Base-by-base conservation (phyloP, 2,888 invertebrate genomes). In the Ctena decussata region DNA sequence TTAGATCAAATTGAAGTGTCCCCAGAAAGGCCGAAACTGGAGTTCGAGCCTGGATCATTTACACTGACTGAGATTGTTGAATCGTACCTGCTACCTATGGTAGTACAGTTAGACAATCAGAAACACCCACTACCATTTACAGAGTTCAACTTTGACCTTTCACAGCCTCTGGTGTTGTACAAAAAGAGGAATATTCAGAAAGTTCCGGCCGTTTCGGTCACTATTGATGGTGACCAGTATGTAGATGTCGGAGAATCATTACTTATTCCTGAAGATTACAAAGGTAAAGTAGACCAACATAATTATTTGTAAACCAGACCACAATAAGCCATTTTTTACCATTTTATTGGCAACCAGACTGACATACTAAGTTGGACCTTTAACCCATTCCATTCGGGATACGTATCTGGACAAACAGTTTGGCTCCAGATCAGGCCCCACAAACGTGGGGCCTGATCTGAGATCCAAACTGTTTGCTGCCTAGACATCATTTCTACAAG, bases 191-290 rank as follows among this genome's bases (percentile, higher is more conserved):
- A 90, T 24, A 92, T 93, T 39, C 89, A 91, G 72, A 94, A 94
- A 81, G 92, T 94, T 18, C 75, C 90, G 8, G 92, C 93, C 15
- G 69, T 87, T 8, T 92, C 89, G 39, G 78, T 93, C 30, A 44
- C 77, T 60, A 84, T 91, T 11, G 86, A 91, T 46, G 84, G 86
- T 0, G 71, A 74, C 21, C 85, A 82, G 57, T 91, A 91, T 60
- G 75, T 89, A 69, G 92, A 92, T 32, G 89, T 92, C 0, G 94
- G 93, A 0, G 92, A 92, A n/a, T 87, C 90, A 0, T 85, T 94
- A 1, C 91, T 94, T 21, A 92, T 94, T 41, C 94, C 94, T 0
- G 92, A 93, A 77, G 93, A 93, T 78, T 94, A 94, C 77, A 92
- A 91, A 91, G 94, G 94, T 93, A 79, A 73, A 72, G 72, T n/a